A percentile compares a stretch with the other conserved stretches of the same genome.
These are phyloP conservation scores for Nysson spinosus DNA, from an alignment of 2,888 invertebrate genomes.

Conservation along the genomic window DNA sequence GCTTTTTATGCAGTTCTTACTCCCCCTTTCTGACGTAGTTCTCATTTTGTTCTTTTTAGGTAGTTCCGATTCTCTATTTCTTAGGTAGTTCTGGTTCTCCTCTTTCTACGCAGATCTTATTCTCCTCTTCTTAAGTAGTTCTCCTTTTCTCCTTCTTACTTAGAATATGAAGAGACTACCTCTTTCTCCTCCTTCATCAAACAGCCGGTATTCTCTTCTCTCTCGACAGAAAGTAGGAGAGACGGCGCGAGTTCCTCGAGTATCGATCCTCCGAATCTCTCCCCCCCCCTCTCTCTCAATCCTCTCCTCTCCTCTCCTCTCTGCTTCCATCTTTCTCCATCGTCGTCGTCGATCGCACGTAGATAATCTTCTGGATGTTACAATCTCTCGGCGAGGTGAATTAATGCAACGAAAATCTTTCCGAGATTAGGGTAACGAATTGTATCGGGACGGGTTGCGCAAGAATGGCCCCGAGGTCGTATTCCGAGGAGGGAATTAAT, in stretches of 20 bases:
- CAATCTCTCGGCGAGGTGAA: no score
- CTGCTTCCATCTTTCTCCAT: no score
- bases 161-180: neutral
- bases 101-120: neutral
- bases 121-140: neutral
- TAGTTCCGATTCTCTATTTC: neutral
- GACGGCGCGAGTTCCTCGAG: conserved; percentile 39
- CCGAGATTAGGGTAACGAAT: no score
- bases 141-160: neutral
- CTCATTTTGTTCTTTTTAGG: neutral
- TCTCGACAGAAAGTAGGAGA: conserved; percentile 11
- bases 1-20: neutral
- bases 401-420: no score
- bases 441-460: no score
- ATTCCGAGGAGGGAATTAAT: no score
- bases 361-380: no score
- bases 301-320: no score
- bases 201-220: conserved; percentile 5
- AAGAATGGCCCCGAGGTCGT: no score
- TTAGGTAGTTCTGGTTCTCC: no score
- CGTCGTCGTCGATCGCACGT: neutral
- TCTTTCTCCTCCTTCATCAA: conserved; percentile 18
- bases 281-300: no score
- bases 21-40: neutral
- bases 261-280: conserved; percentile 58